Evolutionary conservation across 2,113 vertebrate genomes (phyloP).

Genomic region (Ellobius talpinus): DNA sequence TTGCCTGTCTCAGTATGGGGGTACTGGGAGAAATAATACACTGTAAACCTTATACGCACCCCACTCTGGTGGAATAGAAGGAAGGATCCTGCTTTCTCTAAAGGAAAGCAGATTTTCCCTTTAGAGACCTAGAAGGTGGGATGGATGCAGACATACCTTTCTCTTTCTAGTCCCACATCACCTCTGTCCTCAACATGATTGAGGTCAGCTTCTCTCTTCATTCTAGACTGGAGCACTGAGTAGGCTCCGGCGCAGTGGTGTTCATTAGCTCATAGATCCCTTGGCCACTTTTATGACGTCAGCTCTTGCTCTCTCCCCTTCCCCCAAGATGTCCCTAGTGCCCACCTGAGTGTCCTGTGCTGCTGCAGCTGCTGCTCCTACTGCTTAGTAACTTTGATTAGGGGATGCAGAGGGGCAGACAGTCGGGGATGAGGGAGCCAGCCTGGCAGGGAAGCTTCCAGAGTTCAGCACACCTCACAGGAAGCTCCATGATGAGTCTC

Average conservation of each 20-base stretch:
- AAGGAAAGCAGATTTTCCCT: no score
- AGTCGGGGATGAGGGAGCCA: background rate
- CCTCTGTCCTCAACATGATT: background rate
- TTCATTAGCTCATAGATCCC: background rate
- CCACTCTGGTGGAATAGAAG: background rate
- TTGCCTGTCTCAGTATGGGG: background rate
- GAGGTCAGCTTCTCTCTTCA: background rate
- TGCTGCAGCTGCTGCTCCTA: background rate
- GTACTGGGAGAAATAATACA: background rate
- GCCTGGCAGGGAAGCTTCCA: background rate
- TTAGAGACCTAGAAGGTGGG: background rate
- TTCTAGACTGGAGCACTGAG: background rate
- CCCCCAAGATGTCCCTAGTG: background rate
- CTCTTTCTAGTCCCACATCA: background rate
- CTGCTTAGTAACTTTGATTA: background rate
- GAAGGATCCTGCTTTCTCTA: background rate
- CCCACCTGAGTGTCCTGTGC: background rate
- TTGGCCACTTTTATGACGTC: background rate
- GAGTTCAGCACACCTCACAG: background rate
- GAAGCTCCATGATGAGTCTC: background rate
- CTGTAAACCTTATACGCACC: background rate
- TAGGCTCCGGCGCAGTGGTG: no score
- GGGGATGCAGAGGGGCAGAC: background rate
- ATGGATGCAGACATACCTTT: background rate
- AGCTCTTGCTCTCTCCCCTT: no score